A percentile compares a stretch with the other conserved stretches of the same genome.
phyloP scores from a whole-genome alignment of 2,113 vertebrate genomes.

The Sylvietta virens region DNA sequence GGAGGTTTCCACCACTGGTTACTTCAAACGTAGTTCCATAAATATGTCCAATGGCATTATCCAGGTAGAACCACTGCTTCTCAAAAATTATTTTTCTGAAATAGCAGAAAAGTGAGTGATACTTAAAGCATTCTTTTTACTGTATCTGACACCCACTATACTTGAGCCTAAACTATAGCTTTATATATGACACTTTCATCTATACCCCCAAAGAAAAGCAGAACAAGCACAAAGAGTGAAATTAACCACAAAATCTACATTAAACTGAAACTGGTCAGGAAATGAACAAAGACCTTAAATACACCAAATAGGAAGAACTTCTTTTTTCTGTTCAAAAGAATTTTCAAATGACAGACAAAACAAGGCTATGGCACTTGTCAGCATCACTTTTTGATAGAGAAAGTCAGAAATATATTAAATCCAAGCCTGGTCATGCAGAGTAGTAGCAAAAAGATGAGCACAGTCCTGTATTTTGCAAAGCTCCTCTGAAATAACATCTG shows the following conservation, averaged over 20 bases:
- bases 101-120: not conserved
- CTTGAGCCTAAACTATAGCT: not conserved
- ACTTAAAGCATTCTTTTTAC: not conserved
- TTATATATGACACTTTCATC: not conserved
- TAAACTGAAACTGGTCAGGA: not conserved
- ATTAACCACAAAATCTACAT: not conserved
- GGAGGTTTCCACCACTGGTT: constrained; percentile 79
- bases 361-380: not conserved
- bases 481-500: not conserved
- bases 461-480: not conserved
- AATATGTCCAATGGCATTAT: constrained; percentile 84
- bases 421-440: not conserved
- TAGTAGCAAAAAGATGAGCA: not conserved
- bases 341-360: not conserved
- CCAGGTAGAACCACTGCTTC: constrained; percentile 94
- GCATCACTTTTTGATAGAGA: not conserved
- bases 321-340: not conserved
- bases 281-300: not conserved
- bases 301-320: rapidly evolving
- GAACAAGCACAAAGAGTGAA: not conserved
- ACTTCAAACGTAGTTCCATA: constrained; percentile 91
- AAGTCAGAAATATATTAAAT: not conserved
- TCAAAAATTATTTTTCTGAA: constrained; percentile 93
- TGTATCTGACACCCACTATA: not conserved
- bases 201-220: not conserved